These are phyloP conservation scores for Pygmarrhopalites habei DNA, from an alignment of 1,140 invertebrate species.

Conservation along the genomic window DNA sequence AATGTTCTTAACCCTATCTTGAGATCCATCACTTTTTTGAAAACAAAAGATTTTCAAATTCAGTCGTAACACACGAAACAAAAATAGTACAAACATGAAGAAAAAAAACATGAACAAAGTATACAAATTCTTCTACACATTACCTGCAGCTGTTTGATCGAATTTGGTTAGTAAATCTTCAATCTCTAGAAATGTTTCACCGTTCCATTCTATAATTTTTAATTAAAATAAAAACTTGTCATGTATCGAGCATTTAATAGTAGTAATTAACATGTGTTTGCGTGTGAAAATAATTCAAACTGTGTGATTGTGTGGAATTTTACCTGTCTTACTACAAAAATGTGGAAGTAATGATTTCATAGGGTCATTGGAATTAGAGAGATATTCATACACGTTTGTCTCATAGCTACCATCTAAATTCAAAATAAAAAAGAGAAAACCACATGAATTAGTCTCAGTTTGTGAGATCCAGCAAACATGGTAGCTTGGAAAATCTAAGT, in stretches of 20 bases:
- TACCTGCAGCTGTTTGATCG: constrained; percentile 3
- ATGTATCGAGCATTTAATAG: constrained; percentile 76
- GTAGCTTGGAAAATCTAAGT: no score
- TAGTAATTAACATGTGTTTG: constrained; percentile 57
- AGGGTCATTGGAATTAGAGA: constrained; percentile 1
- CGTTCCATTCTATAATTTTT: constrained; percentile 76
- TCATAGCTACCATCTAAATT: constrained; percentile 13
- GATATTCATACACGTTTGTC: constrained; percentile 12
- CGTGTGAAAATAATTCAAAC: not conserved
- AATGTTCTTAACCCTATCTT: constrained; percentile 91
- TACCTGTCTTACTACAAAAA: not conserved
- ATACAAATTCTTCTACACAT: no score
- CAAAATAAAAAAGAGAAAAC: no score
- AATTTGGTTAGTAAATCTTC: constrained; percentile 67
- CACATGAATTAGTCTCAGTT: no score
- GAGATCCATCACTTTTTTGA: constrained; percentile 90
- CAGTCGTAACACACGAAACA: constrained; percentile 54
- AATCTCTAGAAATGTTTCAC: constrained; percentile 82
- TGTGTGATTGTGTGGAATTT: no score
- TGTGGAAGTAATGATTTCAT: constrained; percentile 6
- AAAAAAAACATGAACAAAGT: no score
- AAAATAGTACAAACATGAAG: not conserved
- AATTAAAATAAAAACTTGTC: no score
- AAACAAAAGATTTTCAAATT: constrained; percentile 48
- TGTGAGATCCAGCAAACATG: no score